Percentiles rank a stretch among this genome's conserved stretches.
Conservation (phyloP, 92 coral and sea anemone species). For the Virgularia gustaviana region DNA sequence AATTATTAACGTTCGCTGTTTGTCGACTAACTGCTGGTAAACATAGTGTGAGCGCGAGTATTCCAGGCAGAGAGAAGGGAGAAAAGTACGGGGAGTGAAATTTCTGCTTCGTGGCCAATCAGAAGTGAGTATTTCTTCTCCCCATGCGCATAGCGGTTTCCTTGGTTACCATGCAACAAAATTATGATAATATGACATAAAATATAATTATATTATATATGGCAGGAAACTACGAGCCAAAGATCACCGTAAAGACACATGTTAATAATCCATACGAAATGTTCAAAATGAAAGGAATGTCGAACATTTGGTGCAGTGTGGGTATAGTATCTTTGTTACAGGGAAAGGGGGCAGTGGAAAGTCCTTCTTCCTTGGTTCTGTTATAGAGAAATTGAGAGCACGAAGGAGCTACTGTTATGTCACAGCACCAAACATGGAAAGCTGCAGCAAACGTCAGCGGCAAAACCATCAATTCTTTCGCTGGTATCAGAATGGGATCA, state of each 20-base stretch:
- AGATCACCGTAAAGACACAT: too few relatives aligned
- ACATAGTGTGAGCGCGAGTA: neutral
- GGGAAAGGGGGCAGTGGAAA: conserved; percentile 10
- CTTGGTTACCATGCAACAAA: neutral
- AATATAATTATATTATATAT: too few relatives aligned
- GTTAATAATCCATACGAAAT: neutral
- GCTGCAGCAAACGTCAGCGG: conserved; percentile 44
- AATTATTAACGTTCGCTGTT: neutral
- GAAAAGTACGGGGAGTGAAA: neutral
- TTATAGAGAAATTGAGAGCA: conserved; percentile 1
- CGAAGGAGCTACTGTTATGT: conserved; percentile 22
- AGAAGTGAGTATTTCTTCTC: neutral
- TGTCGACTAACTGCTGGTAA: too few relatives aligned
- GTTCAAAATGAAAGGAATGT: neutral
- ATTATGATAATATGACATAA: too few relatives aligned
- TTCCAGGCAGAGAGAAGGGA: neutral
- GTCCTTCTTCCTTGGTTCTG: neutral
- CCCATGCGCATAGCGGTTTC: conserved; percentile 8
- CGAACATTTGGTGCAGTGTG: neutral
- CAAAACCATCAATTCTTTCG: conserved; percentile 9
- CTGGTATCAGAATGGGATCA: conserved; percentile 28
- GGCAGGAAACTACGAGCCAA: too few relatives aligned
- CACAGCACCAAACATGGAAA: too few relatives aligned
- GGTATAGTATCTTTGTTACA: neutral
- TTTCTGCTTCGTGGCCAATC: neutral